Percentiles rank a stretch among this genome's conserved stretches.
Conservation (phyloP, 1,140 invertebrate genomes). For the Euura saliciscinereae region DNA sequence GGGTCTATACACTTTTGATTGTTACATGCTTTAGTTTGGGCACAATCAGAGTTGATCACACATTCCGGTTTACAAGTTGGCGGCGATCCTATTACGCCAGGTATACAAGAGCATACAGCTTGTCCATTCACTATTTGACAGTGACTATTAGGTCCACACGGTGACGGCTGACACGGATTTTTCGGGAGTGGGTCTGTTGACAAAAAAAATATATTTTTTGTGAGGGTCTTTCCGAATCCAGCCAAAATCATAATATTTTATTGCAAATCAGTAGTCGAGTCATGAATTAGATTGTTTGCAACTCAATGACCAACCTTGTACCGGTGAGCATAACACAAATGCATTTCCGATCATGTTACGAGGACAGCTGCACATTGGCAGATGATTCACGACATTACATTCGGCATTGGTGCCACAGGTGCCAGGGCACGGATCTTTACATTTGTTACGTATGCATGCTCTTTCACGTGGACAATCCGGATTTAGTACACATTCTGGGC, state of each 20-base stretch:
- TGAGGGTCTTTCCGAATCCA: constrained; percentile 44
- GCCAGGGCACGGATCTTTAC: constrained; percentile 75
- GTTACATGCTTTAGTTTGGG: constrained; percentile 53
- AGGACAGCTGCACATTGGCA: constrained; percentile 74
- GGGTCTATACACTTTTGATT: constrained; percentile 61
- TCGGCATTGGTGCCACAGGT: constrained; percentile 73
- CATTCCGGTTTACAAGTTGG: constrained; percentile 62
- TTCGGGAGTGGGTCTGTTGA: constrained; percentile 34
- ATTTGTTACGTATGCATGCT: constrained; percentile 77
- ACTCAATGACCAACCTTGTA: constrained; percentile 50
- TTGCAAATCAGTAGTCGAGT: constrained; percentile 36
- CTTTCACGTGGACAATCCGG: constrained; percentile 70
- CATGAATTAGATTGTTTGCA: constrained; percentile 13
- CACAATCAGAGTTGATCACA: constrained; percentile 57
- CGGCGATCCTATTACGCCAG: constrained; percentile 55
- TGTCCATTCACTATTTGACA: constrained; percentile 57
- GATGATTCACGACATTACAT: constrained; percentile 74
- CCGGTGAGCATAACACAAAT: constrained; percentile 66
- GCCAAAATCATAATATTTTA: constrained; percentile 27
- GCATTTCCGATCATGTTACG: constrained; percentile 73
- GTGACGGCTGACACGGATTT: constrained; percentile 61
- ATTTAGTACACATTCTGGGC: constrained; percentile 73
- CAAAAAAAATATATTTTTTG: constrained; percentile 46
- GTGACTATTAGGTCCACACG: constrained; percentile 64
- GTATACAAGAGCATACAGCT: constrained; percentile 56